Percentiles rank a stretch among this genome's conserved stretches.
Conservation (phyloP, 1,140 invertebrate species). For the Gonioctena quinquepunctata region DNA sequence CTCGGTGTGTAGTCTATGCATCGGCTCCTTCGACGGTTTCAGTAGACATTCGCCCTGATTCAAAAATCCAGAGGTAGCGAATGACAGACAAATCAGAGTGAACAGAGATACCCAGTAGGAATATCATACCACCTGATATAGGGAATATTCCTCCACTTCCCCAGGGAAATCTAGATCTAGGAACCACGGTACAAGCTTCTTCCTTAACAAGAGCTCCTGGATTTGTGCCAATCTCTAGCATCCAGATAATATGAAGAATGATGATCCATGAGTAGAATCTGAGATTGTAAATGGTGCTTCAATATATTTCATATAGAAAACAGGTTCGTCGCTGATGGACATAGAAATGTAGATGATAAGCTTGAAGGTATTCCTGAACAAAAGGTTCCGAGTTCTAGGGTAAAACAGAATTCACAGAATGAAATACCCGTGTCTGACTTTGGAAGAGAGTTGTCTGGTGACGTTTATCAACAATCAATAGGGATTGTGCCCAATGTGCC, state of each 20-base stretch:
- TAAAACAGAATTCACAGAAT: background rate
- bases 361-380: no score
- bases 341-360: background rate
- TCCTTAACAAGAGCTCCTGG: background rate
- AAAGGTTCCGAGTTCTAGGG: no score
- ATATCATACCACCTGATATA: conserved; percentile 29
- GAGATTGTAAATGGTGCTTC: no score
- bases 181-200: background rate
- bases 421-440: background rate
- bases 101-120: background rate
- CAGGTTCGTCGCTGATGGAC: background rate
- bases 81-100: background rate
- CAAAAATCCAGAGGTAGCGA: background rate
- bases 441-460: background rate
- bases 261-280: no score
- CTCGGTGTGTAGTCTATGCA: background rate
- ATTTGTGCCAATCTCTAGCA: background rate
- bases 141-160: background rate
- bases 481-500: background rate
- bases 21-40: no score
- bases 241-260: background rate
- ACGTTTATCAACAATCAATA: background rate
- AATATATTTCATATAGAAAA: background rate
- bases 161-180: background rate
- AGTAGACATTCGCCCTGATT: background rate